Conservation (phyloP, 2,888 invertebrate species). For the Gisinianus flammeolus region DNA sequence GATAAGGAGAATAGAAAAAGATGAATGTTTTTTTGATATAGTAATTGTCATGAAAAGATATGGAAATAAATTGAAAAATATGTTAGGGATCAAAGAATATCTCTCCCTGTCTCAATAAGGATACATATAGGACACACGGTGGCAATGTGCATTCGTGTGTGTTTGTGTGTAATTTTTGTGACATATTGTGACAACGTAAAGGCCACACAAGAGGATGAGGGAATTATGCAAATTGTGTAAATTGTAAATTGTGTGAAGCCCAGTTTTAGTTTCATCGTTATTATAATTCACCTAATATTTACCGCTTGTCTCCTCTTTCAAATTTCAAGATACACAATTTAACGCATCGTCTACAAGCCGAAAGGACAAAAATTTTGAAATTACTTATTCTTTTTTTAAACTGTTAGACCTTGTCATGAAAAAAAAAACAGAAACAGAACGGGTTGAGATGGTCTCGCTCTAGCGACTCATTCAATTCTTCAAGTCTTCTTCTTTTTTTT, state of each 20-base stretch:
- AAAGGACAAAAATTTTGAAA: slow-evolving; percentile 10
- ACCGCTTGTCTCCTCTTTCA: neutral
- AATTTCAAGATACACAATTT: neutral
- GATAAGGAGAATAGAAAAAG: too few species aligned
- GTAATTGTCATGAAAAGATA: too few species aligned
- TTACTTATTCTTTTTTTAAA: slow-evolving; percentile 4
- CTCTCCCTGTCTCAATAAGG: too few species aligned
- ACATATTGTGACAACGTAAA: too few species aligned
- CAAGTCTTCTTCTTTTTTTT: neutral
- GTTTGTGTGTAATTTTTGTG: too few species aligned
- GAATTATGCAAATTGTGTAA: slow-evolving; percentile 8
- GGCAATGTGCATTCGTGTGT: too few species aligned
- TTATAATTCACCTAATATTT: neutral
- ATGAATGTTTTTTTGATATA: too few species aligned
- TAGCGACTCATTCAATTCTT: slow-evolving; percentile 3
- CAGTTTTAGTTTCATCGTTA: slow-evolving; percentile 6
- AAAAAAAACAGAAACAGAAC: neutral
- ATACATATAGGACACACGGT: too few species aligned
- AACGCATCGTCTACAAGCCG: neutral
- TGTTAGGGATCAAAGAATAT: too few species aligned
- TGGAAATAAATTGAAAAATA: too few species aligned
- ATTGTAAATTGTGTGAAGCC: neutral
- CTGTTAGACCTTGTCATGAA: slow-evolving; percentile 8
- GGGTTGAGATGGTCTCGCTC: neutral
- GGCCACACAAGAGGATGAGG: too few species aligned